phyloP scores from a whole-genome alignment of 2,113 vertebrate species.

The Leucoraja erinaceus region DNA sequence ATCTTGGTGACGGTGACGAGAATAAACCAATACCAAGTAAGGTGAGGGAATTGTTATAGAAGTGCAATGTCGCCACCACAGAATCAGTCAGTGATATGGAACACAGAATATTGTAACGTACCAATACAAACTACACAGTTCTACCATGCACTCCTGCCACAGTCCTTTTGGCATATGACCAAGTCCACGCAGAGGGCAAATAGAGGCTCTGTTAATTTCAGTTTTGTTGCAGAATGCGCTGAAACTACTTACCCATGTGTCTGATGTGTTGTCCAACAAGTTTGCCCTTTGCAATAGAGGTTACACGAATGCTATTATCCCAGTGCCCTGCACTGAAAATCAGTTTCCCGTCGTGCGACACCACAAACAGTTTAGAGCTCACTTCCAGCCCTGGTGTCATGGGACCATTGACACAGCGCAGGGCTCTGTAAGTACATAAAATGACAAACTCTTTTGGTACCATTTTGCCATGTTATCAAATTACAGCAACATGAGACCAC shows the following conservation, averaged over 20 bases:
- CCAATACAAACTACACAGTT: neutral
- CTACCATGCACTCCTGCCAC: neutral
- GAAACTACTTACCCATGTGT: slow-evolving; percentile 78
- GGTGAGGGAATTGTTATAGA: neutral
- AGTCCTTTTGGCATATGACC: neutral
- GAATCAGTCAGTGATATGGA: neutral
- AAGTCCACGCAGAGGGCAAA: neutral
- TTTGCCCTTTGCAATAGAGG: slow-evolving; percentile 82
- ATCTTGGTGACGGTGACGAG: too few species aligned
- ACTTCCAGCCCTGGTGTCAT: slow-evolving; percentile 82
- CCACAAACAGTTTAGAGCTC: slow-evolving; percentile 73
- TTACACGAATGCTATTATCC: slow-evolving; percentile 92
- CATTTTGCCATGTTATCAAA: neutral
- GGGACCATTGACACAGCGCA: slow-evolving; percentile 75
- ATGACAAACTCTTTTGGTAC: neutral
- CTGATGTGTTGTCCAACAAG: slow-evolving; percentile 79
- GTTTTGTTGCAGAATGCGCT: neutral
- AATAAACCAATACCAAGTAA: neutral
- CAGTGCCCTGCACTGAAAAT: slow-evolving; percentile 93
- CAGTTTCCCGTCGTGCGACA: slow-evolving; percentile 91
- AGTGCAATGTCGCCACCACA: neutral
- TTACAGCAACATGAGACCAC: too few species aligned
- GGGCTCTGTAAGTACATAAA: slow-evolving; percentile 62
- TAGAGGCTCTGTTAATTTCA: neutral
- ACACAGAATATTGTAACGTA: neutral